Conservation (phyloP, 1,140 invertebrate genomes). For the Archegozetes longisetosus region DNA sequence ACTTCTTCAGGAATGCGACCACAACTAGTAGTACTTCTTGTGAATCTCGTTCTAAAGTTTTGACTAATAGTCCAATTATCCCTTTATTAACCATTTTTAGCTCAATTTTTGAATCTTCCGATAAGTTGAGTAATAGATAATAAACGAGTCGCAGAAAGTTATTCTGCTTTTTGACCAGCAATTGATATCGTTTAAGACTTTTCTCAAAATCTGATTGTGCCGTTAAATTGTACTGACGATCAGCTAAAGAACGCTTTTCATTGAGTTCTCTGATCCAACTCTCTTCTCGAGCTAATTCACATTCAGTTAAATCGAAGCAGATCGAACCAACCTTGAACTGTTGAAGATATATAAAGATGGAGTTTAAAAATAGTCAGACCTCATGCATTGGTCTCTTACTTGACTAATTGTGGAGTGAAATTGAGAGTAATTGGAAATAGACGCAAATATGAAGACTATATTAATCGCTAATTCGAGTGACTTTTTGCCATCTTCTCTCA, state of each 20-base stretch:
- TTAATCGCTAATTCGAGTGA: constrained; percentile 91
- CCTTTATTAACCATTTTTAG: constrained; percentile 94
- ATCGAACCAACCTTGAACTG: constrained; percentile 63
- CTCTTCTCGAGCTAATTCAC: constrained; percentile 78
- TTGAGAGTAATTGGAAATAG: constrained; percentile 87
- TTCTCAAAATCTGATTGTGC: constrained; percentile 50
- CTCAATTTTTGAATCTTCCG: constrained; percentile 80
- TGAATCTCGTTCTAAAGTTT: constrained; percentile 68
- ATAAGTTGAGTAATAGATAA: constrained; percentile 82
- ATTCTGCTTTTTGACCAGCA: constrained; percentile 76
- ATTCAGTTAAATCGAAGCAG: constrained; percentile 89
- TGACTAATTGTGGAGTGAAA: constrained; percentile 79
- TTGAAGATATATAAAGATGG: not conserved
- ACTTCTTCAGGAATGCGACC: constrained; percentile 82
- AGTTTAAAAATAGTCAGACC: not conserved
- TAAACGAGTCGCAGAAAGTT: constrained; percentile 42
- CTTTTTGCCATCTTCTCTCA: constrained; percentile 91
- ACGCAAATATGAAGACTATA: constrained; percentile 92
- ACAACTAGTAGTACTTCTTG: constrained; percentile 76
- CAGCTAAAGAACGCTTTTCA: constrained; percentile 24
- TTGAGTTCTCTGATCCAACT: constrained; percentile 79
- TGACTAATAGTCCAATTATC: constrained; percentile 70
- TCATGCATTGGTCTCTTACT: constrained; percentile 9
- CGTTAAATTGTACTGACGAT: not conserved
- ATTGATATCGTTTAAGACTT: constrained; percentile 54